Evolutionary conservation across 2,888 invertebrate genomes (phyloP).

Genomic region (Hyppa rectilinea): DNA sequence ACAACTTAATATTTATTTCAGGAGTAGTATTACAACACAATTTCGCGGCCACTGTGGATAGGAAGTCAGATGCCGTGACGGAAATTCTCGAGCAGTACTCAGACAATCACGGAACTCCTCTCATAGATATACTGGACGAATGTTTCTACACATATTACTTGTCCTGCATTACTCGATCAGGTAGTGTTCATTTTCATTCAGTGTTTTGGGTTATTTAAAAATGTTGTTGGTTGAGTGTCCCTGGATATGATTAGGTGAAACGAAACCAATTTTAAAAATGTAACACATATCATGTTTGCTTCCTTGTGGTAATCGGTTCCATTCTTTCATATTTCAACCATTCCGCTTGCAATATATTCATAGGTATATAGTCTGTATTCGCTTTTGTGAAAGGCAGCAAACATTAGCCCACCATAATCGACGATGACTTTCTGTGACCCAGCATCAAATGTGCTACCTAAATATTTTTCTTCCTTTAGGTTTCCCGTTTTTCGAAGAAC

Average conservation of each 20-base stretch:
- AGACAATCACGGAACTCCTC: conserved; percentile 66
- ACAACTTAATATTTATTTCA: conserved; percentile 35
- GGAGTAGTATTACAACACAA: conserved; percentile 61
- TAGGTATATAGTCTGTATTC: no score
- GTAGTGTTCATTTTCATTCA: conserved; percentile 59
- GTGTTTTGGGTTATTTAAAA: neutral
- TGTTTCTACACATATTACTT: conserved; percentile 72
- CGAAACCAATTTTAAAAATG: neutral
- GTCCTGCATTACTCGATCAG: conserved; percentile 72
- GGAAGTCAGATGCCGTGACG: conserved; percentile 70
- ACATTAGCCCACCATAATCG: neutral
- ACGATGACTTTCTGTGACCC: neutral
- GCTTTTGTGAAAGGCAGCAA: neutral
- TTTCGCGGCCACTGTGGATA: conserved; percentile 66
- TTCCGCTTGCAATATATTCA: neutral
- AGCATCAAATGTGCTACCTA: neutral
- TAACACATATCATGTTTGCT: no score
- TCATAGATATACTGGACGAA: conserved; percentile 73
- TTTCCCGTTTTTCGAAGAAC: conserved; percentile 73
- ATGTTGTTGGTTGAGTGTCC: neutral
- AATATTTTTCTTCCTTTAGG: conserved; percentile 42
- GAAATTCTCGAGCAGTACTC: conserved; percentile 67
- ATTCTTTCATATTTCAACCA: neutral
- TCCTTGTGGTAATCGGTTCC: no score
- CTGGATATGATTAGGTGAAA: neutral